Evolutionary conservation across 2,113 vertebrate species (phyloP).

Genomic region (Alaudala cheleensis): DNA sequence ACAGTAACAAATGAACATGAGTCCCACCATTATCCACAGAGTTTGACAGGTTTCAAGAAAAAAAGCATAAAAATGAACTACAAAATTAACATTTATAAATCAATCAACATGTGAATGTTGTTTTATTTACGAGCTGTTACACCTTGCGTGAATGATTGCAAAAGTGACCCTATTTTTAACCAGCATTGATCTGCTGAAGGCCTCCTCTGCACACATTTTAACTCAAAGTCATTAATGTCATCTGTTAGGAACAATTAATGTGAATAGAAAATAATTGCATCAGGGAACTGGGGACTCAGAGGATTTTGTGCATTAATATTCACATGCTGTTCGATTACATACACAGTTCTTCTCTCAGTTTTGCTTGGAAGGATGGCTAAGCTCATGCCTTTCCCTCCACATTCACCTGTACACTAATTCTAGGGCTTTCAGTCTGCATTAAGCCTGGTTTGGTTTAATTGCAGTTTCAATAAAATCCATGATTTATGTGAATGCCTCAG

Average conservation of each 20-base stretch:
- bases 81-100: conserved; percentile 68
- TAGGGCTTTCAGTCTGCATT: conserved; percentile 67
- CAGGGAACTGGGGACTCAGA: conserved; percentile 84
- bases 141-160: conserved; percentile 70
- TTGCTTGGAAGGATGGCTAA: conserved; percentile 73
- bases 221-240: conserved; percentile 91
- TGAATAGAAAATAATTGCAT: conserved; percentile 94
- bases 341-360: conserved; percentile 71
- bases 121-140: conserved; percentile 65
- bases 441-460: conserved; percentile 78
- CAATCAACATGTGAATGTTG: conserved; percentile 67
- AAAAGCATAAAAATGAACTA: conserved; percentile 62
- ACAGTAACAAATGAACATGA: conserved; percentile 17
- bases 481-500: conserved; percentile 68
- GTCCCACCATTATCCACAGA: not conserved
- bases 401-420: conserved; percentile 83
- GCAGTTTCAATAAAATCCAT: conserved; percentile 76
- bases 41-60: conserved; percentile 33
- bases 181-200: conserved; percentile 71
- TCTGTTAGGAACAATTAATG: conserved; percentile 85
- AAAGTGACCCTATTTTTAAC: conserved; percentile 78
- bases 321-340: conserved; percentile 76
- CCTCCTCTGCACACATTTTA: conserved; percentile 74
- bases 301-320: conserved; percentile 84
- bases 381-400: conserved; percentile 73